A percentile compares a stretch with the other conserved stretches of the same genome.
Evolutionary conservation across 2,113 vertebrate genomes (phyloP).

Genomic region (Cebidichthys violaceus): DNA sequence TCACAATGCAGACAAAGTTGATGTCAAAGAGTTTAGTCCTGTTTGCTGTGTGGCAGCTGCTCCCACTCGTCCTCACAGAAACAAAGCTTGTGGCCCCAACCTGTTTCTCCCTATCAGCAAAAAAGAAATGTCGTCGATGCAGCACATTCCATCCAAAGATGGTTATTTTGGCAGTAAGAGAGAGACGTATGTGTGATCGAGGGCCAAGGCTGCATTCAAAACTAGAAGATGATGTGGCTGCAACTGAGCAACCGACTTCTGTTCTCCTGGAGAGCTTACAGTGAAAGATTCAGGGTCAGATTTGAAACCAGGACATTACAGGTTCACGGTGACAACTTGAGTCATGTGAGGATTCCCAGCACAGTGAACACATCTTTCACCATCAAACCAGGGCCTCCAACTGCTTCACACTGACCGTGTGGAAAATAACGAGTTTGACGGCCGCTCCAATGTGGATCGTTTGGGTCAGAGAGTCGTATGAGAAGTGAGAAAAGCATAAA

Average conservation of each 20-base stretch:
- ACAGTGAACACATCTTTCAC: not conserved
- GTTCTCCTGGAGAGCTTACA: not conserved
- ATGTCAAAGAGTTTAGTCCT: not conserved
- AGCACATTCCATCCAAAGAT: slow-evolving; percentile 52
- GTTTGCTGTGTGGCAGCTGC: slow-evolving; percentile 42
- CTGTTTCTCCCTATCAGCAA: slow-evolving; percentile 58
- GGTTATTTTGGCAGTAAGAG: slow-evolving; percentile 43
- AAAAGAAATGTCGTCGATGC: slow-evolving; percentile 45
- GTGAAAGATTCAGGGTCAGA: not conserved
- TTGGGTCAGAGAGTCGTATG: not conserved
- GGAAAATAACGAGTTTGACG: not conserved
- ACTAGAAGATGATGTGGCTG: slow-evolving; percentile 12
- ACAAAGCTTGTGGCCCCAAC: slow-evolving; percentile 1
- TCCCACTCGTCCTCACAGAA: slow-evolving; percentile 39
- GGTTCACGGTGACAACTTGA: not conserved
- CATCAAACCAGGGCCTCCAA: not conserved
- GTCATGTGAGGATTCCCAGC: not conserved
- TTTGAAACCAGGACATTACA: slow-evolving; percentile 1
- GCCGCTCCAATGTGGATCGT: no score
- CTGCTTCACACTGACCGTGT: not conserved
- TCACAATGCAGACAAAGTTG: not conserved
- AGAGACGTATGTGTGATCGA: slow-evolving; percentile 23
- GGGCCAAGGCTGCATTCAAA: slow-evolving; percentile 11
- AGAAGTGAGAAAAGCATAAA: not conserved
- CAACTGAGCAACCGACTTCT: not conserved